A percentile compares a stretch with the other conserved stretches of the same genome.
Evolutionary conservation across 2,113 vertebrate genomes (phyloP).

Genomic region (Phainopepla nitens): DNA sequence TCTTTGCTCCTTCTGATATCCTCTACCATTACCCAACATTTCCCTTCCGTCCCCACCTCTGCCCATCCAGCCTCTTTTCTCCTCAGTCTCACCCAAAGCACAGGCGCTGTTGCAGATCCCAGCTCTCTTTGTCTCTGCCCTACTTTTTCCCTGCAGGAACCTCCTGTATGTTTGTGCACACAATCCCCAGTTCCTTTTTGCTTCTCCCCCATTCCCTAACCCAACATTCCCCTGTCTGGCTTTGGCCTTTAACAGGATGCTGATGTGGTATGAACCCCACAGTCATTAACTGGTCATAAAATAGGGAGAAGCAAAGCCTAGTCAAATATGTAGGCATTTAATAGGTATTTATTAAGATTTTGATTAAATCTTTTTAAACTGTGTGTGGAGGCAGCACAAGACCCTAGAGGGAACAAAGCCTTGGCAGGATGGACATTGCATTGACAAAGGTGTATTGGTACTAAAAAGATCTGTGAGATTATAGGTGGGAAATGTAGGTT

Average conservation of each 20-base stretch:
- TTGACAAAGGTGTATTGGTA: background rate
- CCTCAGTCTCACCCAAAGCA: background rate
- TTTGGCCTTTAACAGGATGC: background rate
- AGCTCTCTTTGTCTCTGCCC: background rate
- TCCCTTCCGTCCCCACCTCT: background rate
- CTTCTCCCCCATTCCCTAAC: background rate
- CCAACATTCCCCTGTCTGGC: accelerated
- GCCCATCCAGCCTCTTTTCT: background rate
- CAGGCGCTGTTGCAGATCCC: background rate
- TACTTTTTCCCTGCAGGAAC: background rate
- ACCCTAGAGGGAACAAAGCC: background rate
- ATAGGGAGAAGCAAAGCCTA: background rate
- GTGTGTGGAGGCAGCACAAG: background rate
- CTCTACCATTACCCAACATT: background rate
- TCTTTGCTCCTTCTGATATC: background rate
- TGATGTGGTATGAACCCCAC: background rate
- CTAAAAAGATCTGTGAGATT: background rate
- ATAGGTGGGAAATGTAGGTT: background rate
- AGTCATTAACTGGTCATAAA: background rate
- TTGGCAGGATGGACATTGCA: background rate
- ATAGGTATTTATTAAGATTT: background rate
- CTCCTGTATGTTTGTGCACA: background rate
- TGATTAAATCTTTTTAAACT: too few species aligned
- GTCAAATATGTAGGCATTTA: background rate
- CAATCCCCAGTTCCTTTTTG: background rate